Percentiles rank a stretch among this genome's conserved stretches.
Evolutionary conservation across 2,888 invertebrate species (phyloP).

Genomic region (Ommatoiulus sabulosus): DNA sequence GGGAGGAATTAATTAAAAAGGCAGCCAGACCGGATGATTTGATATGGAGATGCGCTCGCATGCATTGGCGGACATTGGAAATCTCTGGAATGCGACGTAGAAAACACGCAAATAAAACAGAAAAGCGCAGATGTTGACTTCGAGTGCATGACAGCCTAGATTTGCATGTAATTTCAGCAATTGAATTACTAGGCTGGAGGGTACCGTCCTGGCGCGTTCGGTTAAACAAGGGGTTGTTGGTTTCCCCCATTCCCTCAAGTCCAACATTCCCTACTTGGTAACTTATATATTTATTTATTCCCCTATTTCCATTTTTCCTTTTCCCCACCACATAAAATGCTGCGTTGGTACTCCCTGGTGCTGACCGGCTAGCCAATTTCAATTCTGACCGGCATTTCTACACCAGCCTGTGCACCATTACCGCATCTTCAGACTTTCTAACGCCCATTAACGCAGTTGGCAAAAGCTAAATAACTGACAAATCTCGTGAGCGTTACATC

Average conservation of each 20-base stretch:
- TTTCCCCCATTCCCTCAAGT: neutral
- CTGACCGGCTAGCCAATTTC: slow-evolving; percentile 15
- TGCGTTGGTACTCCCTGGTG: neutral
- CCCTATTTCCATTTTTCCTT: slow-evolving; percentile 5
- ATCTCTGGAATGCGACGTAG: slow-evolving; percentile 50
- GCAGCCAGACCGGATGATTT: slow-evolving; percentile 38
- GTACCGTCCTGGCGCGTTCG: neutral
- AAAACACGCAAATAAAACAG: slow-evolving; percentile 42
- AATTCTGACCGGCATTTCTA: neutral
- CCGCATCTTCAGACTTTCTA: neutral
- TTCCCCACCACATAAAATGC: slow-evolving; percentile 5
- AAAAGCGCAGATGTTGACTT: slow-evolving; percentile 37
- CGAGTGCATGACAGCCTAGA: slow-evolving; percentile 49
- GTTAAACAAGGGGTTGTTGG: neutral
- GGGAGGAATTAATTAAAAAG: slow-evolving; percentile 51
- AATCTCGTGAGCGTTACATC: no score
- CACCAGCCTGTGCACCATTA: neutral
- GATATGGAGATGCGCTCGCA: slow-evolving; percentile 12
- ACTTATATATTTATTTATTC: slow-evolving; percentile 28
- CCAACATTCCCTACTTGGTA: slow-evolving; percentile 4
- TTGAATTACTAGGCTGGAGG: slow-evolving; percentile 49
- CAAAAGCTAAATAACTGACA: neutral
- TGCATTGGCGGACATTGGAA: slow-evolving; percentile 6
- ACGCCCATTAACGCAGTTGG: neutral
- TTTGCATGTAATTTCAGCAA: slow-evolving; percentile 51